Percentiles rank a stretch among this genome's conserved stretches.
phyloP scores from a whole-genome alignment of 2,797 vertebrate species.

The Rachycentron canadum region DNA sequence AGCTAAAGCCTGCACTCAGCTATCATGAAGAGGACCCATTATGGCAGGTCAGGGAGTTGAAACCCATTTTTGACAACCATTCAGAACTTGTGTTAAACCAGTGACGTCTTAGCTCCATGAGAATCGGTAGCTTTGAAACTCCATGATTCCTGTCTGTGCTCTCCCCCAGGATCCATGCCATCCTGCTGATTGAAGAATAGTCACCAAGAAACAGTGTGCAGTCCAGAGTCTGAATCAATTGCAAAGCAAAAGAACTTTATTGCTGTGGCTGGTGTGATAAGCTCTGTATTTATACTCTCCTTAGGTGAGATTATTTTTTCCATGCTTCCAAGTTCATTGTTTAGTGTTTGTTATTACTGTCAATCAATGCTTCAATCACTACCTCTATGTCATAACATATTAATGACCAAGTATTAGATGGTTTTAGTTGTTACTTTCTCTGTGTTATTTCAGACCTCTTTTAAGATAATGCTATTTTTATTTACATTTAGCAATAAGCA shows the following conservation, averaged over 20 bases:
- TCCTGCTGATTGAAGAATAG: constrained; percentile 37
- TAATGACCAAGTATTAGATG: constrained; percentile 76
- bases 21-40: constrained; percentile 32
- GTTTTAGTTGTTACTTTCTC: constrained; percentile 69
- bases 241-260: constrained; percentile 55
- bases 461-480: constrained; percentile 45
- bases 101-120: constrained; percentile 38
- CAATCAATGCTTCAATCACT: constrained; percentile 81
- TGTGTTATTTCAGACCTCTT: constrained; percentile 60
- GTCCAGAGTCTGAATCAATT: constrained; percentile 57
- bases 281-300: constrained; percentile 73
- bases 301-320: constrained; percentile 60
- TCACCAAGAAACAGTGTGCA: constrained; percentile 35
- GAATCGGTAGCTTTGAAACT: constrained; percentile 54
- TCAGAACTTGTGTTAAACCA: constrained; percentile 45
- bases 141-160: constrained; percentile 33
- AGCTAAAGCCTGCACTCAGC: constrained; percentile 46
- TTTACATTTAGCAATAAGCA: constrained; percentile 71
- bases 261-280: constrained; percentile 62
- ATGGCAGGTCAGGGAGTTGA: constrained; percentile 61
- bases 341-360: constrained; percentile 69
- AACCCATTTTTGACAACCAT: constrained; percentile 49
- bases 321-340: constrained; percentile 45
- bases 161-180: constrained; percentile 20
- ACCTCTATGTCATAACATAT: constrained; percentile 78